Evolutionary conservation across 2,113 vertebrate genomes (phyloP).

Genomic region (Propithecus coquereli): DNA sequence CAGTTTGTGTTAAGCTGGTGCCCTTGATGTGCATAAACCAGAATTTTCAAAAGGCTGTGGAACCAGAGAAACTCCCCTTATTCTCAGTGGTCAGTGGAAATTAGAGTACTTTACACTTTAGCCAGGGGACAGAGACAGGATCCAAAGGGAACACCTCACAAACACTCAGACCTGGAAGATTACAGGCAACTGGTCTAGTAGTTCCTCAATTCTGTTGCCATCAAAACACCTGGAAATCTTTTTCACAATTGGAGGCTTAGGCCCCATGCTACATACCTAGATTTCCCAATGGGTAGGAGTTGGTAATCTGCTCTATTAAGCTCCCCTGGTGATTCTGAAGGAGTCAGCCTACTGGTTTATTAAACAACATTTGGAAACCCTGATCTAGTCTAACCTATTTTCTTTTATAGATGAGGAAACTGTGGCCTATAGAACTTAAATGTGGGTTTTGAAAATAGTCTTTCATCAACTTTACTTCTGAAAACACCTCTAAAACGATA

Average conservation of each 20-base stretch:
- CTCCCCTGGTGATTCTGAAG: not conserved
- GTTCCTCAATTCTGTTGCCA: not conserved
- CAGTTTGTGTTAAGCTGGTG: not conserved
- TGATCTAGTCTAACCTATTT: not conserved
- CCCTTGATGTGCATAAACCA: not conserved
- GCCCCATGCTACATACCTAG: not conserved
- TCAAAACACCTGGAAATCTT: not conserved
- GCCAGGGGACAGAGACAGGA: not conserved
- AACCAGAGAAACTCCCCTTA: not conserved
- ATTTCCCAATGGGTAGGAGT: not conserved
- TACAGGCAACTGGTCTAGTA: not conserved
- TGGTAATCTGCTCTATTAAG: not conserved
- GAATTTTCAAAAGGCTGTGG: not conserved
- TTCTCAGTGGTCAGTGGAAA: not conserved
- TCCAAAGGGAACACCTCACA: not conserved
- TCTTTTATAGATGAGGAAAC: not conserved
- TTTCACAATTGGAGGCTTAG: not conserved
- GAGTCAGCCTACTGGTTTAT: not conserved
- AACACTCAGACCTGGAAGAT: not conserved
- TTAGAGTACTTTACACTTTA: not conserved
- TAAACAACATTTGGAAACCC: not conserved
- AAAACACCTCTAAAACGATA: not conserved
- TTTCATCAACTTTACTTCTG: not conserved
- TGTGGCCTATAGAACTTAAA: not conserved
- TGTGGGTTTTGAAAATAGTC: not conserved